Conservation (phyloP, 2,888 invertebrate genomes). For the Conistra vaccinii region DNA sequence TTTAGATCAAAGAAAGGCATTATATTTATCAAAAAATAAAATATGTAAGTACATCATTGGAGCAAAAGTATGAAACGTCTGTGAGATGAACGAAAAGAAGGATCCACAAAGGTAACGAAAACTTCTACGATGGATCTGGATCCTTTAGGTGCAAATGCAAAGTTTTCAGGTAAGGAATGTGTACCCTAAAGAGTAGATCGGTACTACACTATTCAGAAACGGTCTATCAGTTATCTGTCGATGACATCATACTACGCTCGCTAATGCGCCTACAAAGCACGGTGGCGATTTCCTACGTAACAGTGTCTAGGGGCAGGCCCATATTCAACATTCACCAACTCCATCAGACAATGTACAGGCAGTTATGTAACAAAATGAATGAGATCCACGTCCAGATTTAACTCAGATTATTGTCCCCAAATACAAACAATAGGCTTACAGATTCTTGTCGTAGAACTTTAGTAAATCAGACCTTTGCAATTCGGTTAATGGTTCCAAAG, state of each 20-base stretch:
- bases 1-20: neutral
- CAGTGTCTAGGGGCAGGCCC: constrained; percentile 2
- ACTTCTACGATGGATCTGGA: too few relatives aligned
- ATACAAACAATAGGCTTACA: constrained; percentile 23
- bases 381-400: constrained; percentile 33
- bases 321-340: constrained; percentile 35
- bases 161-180: neutral
- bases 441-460: constrained; percentile 18
- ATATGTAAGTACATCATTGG: neutral
- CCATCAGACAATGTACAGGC: constrained; percentile 8
- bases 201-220: neutral
- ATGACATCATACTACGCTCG: constrained; percentile 35
- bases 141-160: neutral
- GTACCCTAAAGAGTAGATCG: neutral
- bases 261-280: constrained; percentile 14
- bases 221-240: constrained; percentile 14
- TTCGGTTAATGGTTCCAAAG: constrained; percentile 21
- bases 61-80: neutral
- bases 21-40: neutral
- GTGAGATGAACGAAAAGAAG: neutral
- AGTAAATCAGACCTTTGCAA: constrained; percentile 23
- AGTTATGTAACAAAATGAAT: constrained; percentile 37
- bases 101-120: neutral
- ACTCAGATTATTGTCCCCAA: constrained; percentile 16
- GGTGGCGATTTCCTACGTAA: constrained; percentile 22